Conservation (phyloP, 2,797 vertebrate species). For the Cossypha caffra region DNA sequence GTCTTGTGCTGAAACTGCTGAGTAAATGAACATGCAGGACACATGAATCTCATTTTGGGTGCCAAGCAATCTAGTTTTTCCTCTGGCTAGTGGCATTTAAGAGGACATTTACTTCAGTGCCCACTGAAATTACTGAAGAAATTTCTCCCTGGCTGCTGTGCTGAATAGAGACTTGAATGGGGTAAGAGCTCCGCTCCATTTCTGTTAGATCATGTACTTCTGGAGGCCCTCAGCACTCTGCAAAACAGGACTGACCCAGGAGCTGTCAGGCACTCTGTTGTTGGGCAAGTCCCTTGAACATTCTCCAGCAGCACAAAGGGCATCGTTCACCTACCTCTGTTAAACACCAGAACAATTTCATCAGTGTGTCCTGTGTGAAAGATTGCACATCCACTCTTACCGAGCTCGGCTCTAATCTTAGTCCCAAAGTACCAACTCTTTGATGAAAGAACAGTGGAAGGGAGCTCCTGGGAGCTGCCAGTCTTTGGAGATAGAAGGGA, state of each 20-base stretch:
- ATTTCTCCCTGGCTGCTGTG: neutral
- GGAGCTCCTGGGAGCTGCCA: neutral
- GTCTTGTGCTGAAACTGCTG: neutral
- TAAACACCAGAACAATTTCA: neutral
- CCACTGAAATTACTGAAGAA: neutral
- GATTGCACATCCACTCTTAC: neutral
- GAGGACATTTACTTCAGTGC: neutral
- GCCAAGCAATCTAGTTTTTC: neutral
- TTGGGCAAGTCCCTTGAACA: neutral
- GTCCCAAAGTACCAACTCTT: neutral
- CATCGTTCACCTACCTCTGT: slow-evolving; percentile 28
- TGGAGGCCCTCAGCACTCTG: neutral
- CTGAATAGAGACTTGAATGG: neutral
- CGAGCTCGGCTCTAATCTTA: neutral
- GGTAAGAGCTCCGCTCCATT: neutral
- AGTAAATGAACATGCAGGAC: neutral
- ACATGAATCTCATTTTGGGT: neutral
- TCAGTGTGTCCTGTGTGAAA: neutral
- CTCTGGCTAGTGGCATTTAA: neutral
- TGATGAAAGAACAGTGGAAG: neutral
- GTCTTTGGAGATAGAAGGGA: neutral
- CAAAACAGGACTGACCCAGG: neutral
- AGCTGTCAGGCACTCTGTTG: neutral
- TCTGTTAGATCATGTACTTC: neutral
- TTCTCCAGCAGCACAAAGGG: neutral